These are phyloP conservation scores for Limnephilus marmoratus DNA, from an alignment of 2,888 invertebrate species.

Conservation along the genomic window DNA sequence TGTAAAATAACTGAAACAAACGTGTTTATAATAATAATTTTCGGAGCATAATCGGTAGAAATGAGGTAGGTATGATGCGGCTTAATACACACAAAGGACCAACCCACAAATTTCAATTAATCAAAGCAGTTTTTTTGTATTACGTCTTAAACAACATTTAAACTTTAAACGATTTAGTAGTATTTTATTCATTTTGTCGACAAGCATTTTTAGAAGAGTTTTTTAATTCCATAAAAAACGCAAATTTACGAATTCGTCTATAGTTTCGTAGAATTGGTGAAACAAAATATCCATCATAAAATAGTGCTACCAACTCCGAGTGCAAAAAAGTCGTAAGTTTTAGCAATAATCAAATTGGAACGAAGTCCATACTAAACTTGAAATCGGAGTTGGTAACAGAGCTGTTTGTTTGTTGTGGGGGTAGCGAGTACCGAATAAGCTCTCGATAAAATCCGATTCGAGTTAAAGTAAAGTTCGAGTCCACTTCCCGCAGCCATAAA, in stretches of 20 bases:
- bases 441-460: neutral
- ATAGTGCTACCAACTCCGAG: neutral
- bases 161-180: neutral
- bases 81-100: neutral
- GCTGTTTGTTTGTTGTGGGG: neutral
- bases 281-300: neutral
- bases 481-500: slow-evolving; percentile 35
- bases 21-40: too few species aligned
- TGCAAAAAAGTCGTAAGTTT: neutral
- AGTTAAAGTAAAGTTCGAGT: slow-evolving; percentile 28
- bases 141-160: neutral
- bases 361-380: neutral
- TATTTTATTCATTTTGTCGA: neutral
- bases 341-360: neutral
- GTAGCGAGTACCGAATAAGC: neutral
- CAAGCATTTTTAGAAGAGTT: neutral
- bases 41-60: too few species aligned
- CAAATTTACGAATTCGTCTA: neutral
- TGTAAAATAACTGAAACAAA: too few species aligned
- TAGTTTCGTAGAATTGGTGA: neutral
- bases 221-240: neutral
- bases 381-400: neutral
- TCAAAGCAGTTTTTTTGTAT: neutral
- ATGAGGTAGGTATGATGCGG: too few species aligned
- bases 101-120: slow-evolving; percentile 50